These are phyloP conservation scores for Sceloporus tristichus DNA, from an alignment of 2,113 vertebrate genomes.

Conservation along the genomic window DNA sequence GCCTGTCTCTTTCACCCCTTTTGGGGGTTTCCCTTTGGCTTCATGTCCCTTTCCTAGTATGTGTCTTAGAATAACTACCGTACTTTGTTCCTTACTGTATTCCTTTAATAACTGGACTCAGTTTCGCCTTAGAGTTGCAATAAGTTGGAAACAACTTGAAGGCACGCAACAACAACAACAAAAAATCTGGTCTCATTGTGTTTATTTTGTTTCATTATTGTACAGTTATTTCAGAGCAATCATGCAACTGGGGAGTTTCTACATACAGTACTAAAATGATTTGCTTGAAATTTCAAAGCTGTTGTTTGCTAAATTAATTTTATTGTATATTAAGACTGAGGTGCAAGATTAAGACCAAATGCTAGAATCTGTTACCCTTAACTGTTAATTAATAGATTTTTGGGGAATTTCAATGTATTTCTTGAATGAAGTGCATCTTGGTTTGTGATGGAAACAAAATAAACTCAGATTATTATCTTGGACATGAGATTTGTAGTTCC, in stretches of 20 bases:
- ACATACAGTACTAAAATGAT: not conserved
- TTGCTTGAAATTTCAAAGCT: conserved; percentile 18
- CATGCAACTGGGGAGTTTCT: conserved; percentile 19
- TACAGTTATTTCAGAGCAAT: conserved; percentile 13
- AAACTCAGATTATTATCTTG: not conserved
- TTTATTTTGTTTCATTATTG: conserved; percentile 8
- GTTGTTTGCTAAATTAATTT: conserved; percentile 30
- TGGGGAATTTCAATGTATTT: not conserved
- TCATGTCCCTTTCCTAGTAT: not conserved
- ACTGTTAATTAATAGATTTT: not conserved
- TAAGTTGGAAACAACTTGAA: too few species aligned
- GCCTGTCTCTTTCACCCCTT: not conserved
- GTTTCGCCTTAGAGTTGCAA: too few species aligned
- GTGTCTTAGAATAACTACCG: not conserved
- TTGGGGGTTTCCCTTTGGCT: not conserved
- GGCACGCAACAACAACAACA: too few species aligned
- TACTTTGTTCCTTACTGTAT: not conserved
- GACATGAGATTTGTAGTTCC: conserved; percentile 27
- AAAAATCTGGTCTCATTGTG: not conserved
- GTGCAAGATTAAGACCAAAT: conserved; percentile 10
- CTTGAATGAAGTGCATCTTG: conserved; percentile 36
- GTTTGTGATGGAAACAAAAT: conserved; percentile 19
- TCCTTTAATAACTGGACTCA: not conserved
- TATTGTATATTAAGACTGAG: not conserved
- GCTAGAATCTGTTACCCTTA: accelerated